phyloP scores from a whole-genome alignment of 2,113 vertebrate species.

The Poeciliopsis turrubarensis region DNA sequence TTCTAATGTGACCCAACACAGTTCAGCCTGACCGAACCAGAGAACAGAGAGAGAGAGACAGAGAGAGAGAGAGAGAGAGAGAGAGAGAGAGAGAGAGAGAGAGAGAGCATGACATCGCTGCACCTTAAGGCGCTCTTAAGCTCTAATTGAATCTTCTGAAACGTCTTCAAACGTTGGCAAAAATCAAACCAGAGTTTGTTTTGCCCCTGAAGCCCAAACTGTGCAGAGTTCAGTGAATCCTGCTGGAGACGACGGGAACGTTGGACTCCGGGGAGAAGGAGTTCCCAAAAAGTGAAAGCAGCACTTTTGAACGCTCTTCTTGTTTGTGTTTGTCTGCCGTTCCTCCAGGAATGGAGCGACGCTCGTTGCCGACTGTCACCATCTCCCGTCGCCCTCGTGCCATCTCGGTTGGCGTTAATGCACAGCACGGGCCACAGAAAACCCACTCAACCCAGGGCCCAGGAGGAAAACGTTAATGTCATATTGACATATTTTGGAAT shows the following conservation, averaged over 20 bases:
- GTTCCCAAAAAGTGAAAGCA: slow-evolving; percentile 25
- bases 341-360: slow-evolving; percentile 28
- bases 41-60: slow-evolving; percentile 13
- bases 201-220: slow-evolving; percentile 22
- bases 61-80: slow-evolving; percentile 15
- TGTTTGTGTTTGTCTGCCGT: slow-evolving; percentile 36
- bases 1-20: slow-evolving; percentile 12
- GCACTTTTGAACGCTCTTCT: slow-evolving; percentile 26
- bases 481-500: neutral
- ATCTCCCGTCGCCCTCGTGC: slow-evolving; percentile 9
- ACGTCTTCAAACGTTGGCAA: slow-evolving; percentile 36
- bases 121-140: slow-evolving; percentile 23
- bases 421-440: slow-evolving; percentile 35
- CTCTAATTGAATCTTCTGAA: slow-evolving; percentile 46
- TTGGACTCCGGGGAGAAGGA: slow-evolving; percentile 7
- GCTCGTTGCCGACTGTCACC: slow-evolving; percentile 18
- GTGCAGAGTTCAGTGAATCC: slow-evolving; percentile 11
- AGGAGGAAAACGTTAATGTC: neutral
- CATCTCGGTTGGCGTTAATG: slow-evolving; percentile 44
- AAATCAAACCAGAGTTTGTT: slow-evolving; percentile 27
- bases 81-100: slow-evolving; percentile 28
- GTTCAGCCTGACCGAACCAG: slow-evolving; percentile 19
- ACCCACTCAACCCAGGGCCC: slow-evolving; percentile 28
- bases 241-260: slow-evolving; percentile 17
- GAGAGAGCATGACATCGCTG: slow-evolving; percentile 46